Conservation (phyloP, 1,140 invertebrate species). For the Atopsyche davidsoni region DNA sequence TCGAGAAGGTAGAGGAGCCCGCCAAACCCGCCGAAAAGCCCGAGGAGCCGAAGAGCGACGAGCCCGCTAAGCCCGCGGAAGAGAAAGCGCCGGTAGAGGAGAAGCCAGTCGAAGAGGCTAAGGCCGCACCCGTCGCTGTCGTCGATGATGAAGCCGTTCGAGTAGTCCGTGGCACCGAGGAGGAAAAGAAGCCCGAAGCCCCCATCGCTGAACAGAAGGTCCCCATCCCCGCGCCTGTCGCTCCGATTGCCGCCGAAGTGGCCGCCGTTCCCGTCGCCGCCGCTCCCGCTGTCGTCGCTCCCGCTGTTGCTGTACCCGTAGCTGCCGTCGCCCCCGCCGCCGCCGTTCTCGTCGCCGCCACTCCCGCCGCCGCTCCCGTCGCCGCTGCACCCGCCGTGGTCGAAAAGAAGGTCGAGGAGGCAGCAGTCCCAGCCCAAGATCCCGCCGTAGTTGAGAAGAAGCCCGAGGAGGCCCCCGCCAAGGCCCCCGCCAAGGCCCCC, state of each 20-base stretch:
- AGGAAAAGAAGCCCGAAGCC: conserved; percentile 19
- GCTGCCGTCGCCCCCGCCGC: conserved; percentile 2
- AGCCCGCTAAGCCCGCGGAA: neutral
- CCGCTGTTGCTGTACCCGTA: too few species aligned
- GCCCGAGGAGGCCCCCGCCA: neutral
- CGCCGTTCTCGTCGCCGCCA: too few species aligned
- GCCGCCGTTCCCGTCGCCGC: neutral
- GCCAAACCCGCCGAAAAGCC: neutral
- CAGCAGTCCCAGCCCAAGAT: too few species aligned
- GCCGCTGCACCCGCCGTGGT: conserved; percentile 3
- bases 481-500: neutral
- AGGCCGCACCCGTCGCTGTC: conserved; percentile 1
- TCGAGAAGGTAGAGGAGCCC: conserved; percentile 1
- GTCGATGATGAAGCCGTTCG: conserved; percentile 19
- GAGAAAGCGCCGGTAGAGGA: conserved; percentile 6
- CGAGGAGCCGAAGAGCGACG: neutral
- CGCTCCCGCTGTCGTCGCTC: neutral
- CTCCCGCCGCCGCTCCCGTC: too few species aligned
- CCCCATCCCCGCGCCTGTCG: too few species aligned
- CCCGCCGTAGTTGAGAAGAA: too few species aligned
- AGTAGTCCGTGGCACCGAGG: conserved; percentile 22
- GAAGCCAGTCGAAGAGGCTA: conserved; percentile 4
- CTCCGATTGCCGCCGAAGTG: neutral
- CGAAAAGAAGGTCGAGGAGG: too few species aligned
- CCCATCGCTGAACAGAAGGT: too few species aligned